Evolutionary conservation across 2,888 invertebrate genomes (phyloP), one percentile per base, ranked within the genome.

Genomic region (Synergus gifuensis): DNA sequence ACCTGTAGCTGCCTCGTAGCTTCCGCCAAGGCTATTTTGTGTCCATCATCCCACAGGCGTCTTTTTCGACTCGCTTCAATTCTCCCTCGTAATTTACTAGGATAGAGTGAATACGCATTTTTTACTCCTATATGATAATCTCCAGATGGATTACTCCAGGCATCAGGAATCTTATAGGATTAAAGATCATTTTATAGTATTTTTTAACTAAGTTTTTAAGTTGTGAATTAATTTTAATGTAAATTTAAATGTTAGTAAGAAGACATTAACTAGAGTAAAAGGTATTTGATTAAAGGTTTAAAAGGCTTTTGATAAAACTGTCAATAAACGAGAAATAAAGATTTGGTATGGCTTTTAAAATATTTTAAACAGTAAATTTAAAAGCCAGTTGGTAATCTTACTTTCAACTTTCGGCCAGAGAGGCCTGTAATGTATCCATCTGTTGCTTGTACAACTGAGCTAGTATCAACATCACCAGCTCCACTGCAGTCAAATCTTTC

Each of bases 401-500:
- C 98, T 94, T 97, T 97, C 66, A 99, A 93, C 90, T 95, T 96
- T 83, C 98, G 95, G 40, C 99, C 99, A 81, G 97, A 97, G 22
- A 98, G 91, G 77, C 98, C 98, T 88, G 95, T 95, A 84, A 98
- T 95, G 86, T 93, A 93, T 54, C 97, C 97, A 89, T 97, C 96
- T 14, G 85, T 85, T 0, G 93, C 93, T 81, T 94, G 94, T 9
- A 96, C 95, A 83, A 96, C 93, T 81, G 95, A 96, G 77, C 96
- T 96, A 9, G 98, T 98, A 92, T 97, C 97, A 79, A 99, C 98
- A 94, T 99, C 99, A 5, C 99, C 99, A 90, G 98, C 97, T 28
- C 99, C 99, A 87, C 97, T 97, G 89, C 98, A 98, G 93, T 99
- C 99, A 90, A 96, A 97, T 82, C 99, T 95, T 92, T 98, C 98